phyloP scores from a whole-genome alignment of 1,140 invertebrate species.

The Linepithema humile region DNA sequence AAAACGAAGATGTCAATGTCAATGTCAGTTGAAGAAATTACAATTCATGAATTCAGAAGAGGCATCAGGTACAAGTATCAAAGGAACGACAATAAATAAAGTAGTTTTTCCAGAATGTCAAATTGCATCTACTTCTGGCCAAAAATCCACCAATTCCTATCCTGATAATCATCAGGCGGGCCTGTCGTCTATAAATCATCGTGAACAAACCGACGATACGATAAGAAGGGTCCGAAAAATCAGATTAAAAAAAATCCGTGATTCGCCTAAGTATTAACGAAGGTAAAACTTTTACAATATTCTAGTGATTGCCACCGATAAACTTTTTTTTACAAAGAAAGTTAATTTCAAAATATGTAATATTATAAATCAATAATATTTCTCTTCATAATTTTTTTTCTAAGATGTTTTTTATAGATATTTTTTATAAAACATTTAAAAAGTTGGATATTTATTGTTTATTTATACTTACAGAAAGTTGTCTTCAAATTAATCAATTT shows the following conservation, averaged over 20 bases:
- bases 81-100: background rate
- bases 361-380: too few species aligned
- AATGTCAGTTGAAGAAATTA: background rate
- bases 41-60: conserved; percentile 14
- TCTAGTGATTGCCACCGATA: background rate
- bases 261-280: background rate
- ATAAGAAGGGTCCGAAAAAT: background rate
- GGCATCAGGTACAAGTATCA: background rate
- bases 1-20: conserved; percentile 35
- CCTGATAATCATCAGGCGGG: background rate
- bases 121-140: background rate
- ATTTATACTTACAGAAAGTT: too few species aligned
- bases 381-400: too few species aligned
- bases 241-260: background rate
- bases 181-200: background rate
- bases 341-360: too few species aligned
- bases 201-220: background rate
- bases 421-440: too few species aligned
- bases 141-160: background rate
- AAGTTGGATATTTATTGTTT: too few species aligned
- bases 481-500: too few species aligned
- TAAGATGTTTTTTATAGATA: too few species aligned
- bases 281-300: background rate
- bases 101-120: background rate
- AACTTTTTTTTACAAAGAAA: background rate